These are phyloP conservation scores for Macheiramphus alcinus DNA, from an alignment of 2,113 vertebrate genomes.

Conservation along the genomic window DNA sequence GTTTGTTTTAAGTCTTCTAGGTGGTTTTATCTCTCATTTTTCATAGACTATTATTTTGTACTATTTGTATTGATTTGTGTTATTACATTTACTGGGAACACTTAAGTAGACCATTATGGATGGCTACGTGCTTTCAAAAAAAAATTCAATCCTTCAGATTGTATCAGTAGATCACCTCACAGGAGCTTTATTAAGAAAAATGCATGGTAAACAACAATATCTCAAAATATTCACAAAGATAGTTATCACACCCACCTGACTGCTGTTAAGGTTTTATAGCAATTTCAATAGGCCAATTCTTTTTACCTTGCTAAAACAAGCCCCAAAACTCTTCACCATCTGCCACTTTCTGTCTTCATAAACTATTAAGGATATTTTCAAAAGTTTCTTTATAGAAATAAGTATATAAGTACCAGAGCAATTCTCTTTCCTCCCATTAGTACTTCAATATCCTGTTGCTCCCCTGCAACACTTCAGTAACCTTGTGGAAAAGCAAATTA, in stretches of 20 bases:
- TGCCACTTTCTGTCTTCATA: background rate
- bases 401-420: background rate
- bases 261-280: background rate
- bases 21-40: background rate
- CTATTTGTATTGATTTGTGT: background rate
- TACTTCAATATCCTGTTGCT: background rate
- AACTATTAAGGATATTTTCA: background rate
- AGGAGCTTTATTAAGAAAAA: background rate
- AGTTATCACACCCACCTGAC: background rate
- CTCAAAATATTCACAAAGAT: background rate
- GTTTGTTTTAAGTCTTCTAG: background rate
- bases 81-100: background rate
- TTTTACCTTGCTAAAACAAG: background rate
- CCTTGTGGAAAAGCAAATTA: background rate
- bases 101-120: background rate
- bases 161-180: background rate
- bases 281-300: background rate
- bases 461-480: background rate
- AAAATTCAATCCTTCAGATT: background rate
- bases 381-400: background rate
- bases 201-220: background rate
- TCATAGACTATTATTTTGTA: background rate
- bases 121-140: fast-evolving
- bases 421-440: background rate
- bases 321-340: background rate